Evolutionary conservation across 1,140 invertebrate species (phyloP), one percentile per base, ranked within the genome.

Genomic region (Micrasema longulum): DNA sequence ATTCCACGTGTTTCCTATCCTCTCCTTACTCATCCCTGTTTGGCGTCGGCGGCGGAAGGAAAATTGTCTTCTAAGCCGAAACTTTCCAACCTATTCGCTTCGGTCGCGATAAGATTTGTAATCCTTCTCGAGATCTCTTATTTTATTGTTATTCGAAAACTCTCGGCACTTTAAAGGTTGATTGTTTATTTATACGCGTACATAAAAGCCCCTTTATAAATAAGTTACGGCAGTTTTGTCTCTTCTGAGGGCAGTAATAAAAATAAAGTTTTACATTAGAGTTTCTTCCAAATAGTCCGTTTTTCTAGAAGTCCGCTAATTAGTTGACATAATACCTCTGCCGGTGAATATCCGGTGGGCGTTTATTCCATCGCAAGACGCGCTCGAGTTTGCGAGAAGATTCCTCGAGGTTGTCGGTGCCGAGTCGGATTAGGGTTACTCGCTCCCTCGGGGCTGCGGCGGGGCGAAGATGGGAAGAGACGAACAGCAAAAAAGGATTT

Each of bases 401-500:
- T 26, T 35, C 12, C 14, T 22, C 12, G 16, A 55, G 52, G 31
- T 55, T 55, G 52, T 55, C 26, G 52, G 52, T n/a, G 52, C 23
- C 52, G 20, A 26, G 52, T n/a, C 20, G 52, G 47, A 48, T 48
- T 48, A 22, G 18, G 47, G 7, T 20, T 9, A 2, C 52, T 22
- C 11, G 18, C 16, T 35, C 26, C 31, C 52, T 10, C 10, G 52
- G 31, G 26, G 35, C 14, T 2, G 4, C n/a, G n/a, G 26, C 10
- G 36, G 16, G 35, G 35, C 57, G 7, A 36, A 18, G 14, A 36
- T 31, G 20, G 14, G 35, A 14, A 35, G 14, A 26, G 52, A 23
- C 1, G 26, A 9, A 26, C 52, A 55, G 43, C 57, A 62, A 62
- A 62, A 62, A 62, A 41, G 57, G 57, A 62, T 62, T 62, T 62